These are phyloP conservation scores for Zoanthus sociatus DNA, from an alignment of 92 coral and sea anemone species.

Conservation along the genomic window DNA sequence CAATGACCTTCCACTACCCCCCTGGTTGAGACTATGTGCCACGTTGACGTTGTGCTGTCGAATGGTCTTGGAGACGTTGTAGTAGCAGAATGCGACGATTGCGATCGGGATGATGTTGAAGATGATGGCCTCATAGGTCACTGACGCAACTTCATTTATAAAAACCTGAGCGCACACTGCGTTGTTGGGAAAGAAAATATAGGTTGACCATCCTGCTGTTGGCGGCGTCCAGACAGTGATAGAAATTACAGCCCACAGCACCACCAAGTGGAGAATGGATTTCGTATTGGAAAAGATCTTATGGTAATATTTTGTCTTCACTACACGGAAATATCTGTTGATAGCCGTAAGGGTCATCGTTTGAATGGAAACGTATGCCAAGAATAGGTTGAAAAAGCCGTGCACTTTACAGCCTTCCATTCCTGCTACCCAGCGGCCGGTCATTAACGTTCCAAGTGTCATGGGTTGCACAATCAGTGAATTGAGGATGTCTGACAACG, in stretches of 20 bases:
- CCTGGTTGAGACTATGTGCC: background rate
- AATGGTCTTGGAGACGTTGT: constrained; percentile 45
- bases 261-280: constrained; percentile 17
- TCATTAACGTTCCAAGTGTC: constrained; percentile 35
- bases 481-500: constrained; percentile 43
- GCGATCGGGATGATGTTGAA: constrained; percentile 39
- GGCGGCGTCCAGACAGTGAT: constrained; percentile 35
- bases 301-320: constrained; percentile 36
- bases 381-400: constrained; percentile 37
- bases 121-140: constrained; percentile 36
- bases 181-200: constrained; percentile 39
- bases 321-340: constrained; percentile 45
- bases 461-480: constrained; percentile 34
- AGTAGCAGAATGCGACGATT: constrained; percentile 38
- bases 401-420: constrained; percentile 26
- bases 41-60: constrained; percentile 26
- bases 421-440: constrained; percentile 33
- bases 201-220: constrained; percentile 16
- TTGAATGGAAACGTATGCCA: constrained; percentile 31
- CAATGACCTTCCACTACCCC: constrained; percentile 21
- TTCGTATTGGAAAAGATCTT: constrained; percentile 25
- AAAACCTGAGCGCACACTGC: constrained; percentile 41
- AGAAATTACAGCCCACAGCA: constrained; percentile 28
- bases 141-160: constrained; percentile 33
- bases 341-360: constrained; percentile 42